phyloP scores from a whole-genome alignment of 1,140 invertebrate species.

The Sitophilus oryzae region DNA sequence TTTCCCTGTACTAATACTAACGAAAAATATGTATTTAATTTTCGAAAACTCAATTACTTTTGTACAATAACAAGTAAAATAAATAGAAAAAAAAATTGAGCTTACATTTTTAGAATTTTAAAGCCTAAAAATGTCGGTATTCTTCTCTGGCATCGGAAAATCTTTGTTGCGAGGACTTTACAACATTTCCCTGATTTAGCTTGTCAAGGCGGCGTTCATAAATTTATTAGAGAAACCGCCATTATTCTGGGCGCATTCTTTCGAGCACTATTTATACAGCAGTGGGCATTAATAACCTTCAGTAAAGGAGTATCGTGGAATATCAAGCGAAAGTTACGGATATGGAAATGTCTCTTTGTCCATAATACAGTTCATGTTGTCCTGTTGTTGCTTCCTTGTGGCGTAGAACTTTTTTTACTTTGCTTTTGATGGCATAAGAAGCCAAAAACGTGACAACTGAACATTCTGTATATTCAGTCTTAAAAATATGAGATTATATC shows the following conservation, averaged over 20 bases:
- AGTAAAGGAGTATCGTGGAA: constrained; percentile 6
- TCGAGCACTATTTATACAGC: constrained; percentile 7
- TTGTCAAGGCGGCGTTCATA: constrained; percentile 1
- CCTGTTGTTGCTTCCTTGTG: constrained; percentile 9
- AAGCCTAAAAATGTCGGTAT: too few species aligned
- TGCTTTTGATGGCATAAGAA: not conserved
- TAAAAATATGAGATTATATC: too few species aligned
- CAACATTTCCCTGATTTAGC: constrained; percentile 10
- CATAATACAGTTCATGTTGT: constrained; percentile 2
- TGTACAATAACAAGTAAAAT: too few species aligned
- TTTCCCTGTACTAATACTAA: too few species aligned
- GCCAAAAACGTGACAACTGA: not conserved
- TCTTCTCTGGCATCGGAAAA: not conserved
- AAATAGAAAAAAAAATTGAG: too few species aligned
- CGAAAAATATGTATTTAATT: too few species aligned
- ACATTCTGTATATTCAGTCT: constrained; percentile 14
- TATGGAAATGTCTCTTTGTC: constrained; percentile 18
- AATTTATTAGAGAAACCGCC: constrained; percentile 5
- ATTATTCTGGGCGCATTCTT: constrained; percentile 10
- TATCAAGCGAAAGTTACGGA: constrained; percentile 8
- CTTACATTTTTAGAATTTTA: too few species aligned
- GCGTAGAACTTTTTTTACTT: not conserved
- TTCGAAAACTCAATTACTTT: too few species aligned
- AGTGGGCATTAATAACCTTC: constrained; percentile 5
- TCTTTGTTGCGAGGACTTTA: constrained; percentile 4